Conservation (phyloP, 2,888 invertebrate species). For the Lasioglossum lativentre region DNA sequence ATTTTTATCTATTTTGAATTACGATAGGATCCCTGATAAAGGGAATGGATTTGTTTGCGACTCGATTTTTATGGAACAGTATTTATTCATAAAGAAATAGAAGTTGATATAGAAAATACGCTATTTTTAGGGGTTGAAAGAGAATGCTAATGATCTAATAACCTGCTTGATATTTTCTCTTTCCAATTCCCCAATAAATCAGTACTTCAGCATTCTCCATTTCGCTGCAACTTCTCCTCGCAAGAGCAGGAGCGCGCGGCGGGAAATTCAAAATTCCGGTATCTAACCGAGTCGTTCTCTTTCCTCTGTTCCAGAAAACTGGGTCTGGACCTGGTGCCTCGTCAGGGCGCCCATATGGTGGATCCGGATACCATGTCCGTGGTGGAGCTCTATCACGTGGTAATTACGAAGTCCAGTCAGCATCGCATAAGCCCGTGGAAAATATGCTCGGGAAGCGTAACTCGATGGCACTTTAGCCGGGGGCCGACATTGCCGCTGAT, state of each 20-base stretch:
- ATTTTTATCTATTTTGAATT: not conserved
- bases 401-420: conserved; percentile 84
- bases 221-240: too few species aligned
- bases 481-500: not conserved
- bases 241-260: not conserved
- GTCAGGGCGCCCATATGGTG: conserved; percentile 95
- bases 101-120: too few species aligned
- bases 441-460: not conserved
- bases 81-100: too few species aligned
- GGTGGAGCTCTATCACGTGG: conserved; percentile 95
- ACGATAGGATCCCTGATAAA: too few species aligned
- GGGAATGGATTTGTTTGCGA: too few species aligned
- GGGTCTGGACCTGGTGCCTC: conserved; percentile 95
- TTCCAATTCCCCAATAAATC: too few species aligned
- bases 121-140: too few species aligned
- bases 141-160: too few species aligned
- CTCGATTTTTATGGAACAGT: too few species aligned
- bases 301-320: conserved; percentile 90
- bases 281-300: not conserved
- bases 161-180: too few species aligned
- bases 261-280: not conserved
- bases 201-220: too few species aligned
- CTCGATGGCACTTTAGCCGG: not conserved
- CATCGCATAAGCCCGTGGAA: not conserved
- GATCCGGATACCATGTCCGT: conserved; percentile 95